Evolutionary conservation across 2,797 vertebrate genomes (phyloP).

Genomic region (Chelidonichthys spinosus): DNA sequence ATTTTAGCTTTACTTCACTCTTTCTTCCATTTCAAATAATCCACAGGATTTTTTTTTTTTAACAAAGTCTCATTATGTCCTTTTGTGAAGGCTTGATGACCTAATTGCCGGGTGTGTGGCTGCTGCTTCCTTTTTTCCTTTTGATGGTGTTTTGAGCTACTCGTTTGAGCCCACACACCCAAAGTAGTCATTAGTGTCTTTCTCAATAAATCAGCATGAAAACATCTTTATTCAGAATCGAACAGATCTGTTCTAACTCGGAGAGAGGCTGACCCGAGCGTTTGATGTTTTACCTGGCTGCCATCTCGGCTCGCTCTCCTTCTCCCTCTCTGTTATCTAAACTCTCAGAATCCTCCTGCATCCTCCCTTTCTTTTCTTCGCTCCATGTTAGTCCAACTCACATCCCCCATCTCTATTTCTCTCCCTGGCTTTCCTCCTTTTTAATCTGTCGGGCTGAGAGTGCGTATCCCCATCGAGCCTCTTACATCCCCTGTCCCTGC

Average conservation of each 20-base stretch:
- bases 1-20: constrained; percentile 19
- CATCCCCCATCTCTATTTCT: constrained; percentile 11
- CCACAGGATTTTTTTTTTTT: not conserved
- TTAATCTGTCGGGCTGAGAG: constrained; percentile 47
- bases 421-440: constrained; percentile 26
- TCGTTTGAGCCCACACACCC: constrained; percentile 41
- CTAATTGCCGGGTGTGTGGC: constrained; percentile 52
- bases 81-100: constrained; percentile 40
- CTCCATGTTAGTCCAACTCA: constrained; percentile 13
- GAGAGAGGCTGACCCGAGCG: constrained; percentile 15
- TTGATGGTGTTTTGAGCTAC: constrained; percentile 47
- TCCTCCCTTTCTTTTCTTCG: constrained; percentile 2
- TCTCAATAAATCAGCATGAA: constrained; percentile 49
- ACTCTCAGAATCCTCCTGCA: constrained; percentile 26
- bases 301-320: constrained; percentile 17
- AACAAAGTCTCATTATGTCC: constrained; percentile 5
- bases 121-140: constrained; percentile 25
- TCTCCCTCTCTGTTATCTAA: constrained; percentile 29
- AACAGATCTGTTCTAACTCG: constrained; percentile 17
- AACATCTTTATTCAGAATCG: constrained; percentile 50
- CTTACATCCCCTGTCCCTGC: constrained; percentile 64
- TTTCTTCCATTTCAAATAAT: constrained; percentile 37
- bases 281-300: constrained; percentile 43
- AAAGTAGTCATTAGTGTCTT: constrained; percentile 57
- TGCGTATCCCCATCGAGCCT: constrained; percentile 60